Percentiles rank a stretch among this genome's conserved stretches.
phyloP scores from a whole-genome alignment of 2,113 vertebrate species.

The Ochotona curzoniae region DNA sequence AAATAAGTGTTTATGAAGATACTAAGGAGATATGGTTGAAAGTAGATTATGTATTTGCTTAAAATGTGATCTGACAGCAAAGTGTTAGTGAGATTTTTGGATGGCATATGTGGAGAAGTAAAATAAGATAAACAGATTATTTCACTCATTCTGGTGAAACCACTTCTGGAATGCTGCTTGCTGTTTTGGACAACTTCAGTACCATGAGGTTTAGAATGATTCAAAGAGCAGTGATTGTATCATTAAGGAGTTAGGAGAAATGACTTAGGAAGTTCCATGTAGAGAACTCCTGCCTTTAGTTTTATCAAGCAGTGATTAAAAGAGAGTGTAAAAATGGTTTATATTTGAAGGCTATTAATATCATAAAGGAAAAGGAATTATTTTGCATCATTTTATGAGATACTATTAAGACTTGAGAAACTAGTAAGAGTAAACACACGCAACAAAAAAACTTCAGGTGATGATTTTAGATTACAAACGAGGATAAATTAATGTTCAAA shows the following conservation, averaged over 20 bases:
- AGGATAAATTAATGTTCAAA: too few species aligned
- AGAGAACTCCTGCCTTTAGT: slow-evolving; percentile 38
- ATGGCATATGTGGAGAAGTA: slow-evolving; percentile 39
- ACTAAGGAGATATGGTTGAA: neutral
- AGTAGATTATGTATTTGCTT: slow-evolving; percentile 62
- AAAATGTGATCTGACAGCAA: slow-evolving; percentile 60
- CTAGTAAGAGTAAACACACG: too few species aligned
- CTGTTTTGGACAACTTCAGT: slow-evolving; percentile 62
- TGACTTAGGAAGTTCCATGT: slow-evolving; percentile 30
- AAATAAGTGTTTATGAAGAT: slow-evolving; percentile 38
- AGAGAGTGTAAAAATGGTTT: slow-evolving; percentile 57
- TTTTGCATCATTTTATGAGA: slow-evolving; percentile 51
- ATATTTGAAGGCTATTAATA: slow-evolving; percentile 63
- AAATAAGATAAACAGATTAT: slow-evolving; percentile 52
- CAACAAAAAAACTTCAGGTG: too few species aligned
- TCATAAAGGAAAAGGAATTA: slow-evolving; percentile 54
- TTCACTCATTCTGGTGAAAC: slow-evolving; percentile 47
- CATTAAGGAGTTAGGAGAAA: slow-evolving; percentile 51
- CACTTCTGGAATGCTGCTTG: slow-evolving; percentile 67
- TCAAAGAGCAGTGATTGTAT: slow-evolving; percentile 58
- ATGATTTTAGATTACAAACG: too few species aligned
- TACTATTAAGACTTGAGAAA: slow-evolving; percentile 29
- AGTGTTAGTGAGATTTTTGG: slow-evolving; percentile 53
- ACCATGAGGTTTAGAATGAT: slow-evolving; percentile 43
- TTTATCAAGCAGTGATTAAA: slow-evolving; percentile 60